These are phyloP conservation scores for Casuarius casuarius DNA, from an alignment of 2,113 vertebrate species.

Conservation along the genomic window DNA sequence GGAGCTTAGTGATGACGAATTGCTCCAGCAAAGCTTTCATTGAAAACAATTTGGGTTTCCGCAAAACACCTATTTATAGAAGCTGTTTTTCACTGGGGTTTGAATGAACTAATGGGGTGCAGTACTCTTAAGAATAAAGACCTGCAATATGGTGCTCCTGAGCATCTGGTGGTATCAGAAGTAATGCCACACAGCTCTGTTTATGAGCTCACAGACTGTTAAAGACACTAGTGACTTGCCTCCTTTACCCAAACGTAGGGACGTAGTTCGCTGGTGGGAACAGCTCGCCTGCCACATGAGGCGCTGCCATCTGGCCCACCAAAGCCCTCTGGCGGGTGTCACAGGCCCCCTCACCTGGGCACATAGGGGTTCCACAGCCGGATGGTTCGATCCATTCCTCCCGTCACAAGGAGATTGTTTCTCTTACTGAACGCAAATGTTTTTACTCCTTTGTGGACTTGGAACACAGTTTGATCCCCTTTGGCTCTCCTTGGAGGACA, in stretches of 20 bases:
- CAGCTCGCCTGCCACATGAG: background rate
- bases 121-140: background rate
- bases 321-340: background rate
- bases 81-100: background rate
- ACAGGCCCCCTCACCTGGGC: slow-evolving; percentile 60
- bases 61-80: background rate
- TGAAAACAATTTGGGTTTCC: background rate
- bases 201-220: background rate
- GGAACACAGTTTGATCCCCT: slow-evolving; percentile 74
- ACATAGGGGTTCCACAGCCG: slow-evolving; percentile 81
- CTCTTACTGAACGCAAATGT: slow-evolving; percentile 75
- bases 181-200: accelerated
- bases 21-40: background rate
- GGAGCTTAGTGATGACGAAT: background rate
- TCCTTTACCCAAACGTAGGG: background rate
- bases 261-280: background rate
- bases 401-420: slow-evolving; percentile 77
- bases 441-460: slow-evolving; percentile 74
- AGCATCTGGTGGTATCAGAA: background rate
- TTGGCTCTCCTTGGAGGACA: slow-evolving; percentile 56
- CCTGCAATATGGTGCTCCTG: background rate
- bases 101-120: background rate
- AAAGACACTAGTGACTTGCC: accelerated
- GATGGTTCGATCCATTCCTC: slow-evolving; percentile 75
- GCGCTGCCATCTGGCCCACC: background rate